Base-by-base conservation (phyloP, 2,888 invertebrate species). In the Agrochola circellaris region DNA sequence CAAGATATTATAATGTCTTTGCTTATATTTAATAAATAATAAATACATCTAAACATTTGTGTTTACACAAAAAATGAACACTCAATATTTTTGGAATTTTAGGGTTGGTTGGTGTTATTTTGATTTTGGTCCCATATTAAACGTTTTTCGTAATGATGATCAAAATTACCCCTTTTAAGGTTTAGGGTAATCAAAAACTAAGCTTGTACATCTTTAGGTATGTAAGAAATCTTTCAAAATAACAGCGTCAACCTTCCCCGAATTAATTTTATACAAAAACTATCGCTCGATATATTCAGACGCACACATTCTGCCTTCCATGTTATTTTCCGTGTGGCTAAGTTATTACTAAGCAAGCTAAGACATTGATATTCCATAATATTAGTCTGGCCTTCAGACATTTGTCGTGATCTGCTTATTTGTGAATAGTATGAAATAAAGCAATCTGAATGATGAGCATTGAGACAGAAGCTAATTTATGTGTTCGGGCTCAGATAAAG, bases 331-430 rank as follows among this genome's bases (percentile, higher is more conserved):
- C 67, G 58, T 68, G 26, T 64, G 23, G 3, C 58, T 71, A 76
- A 72, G 68, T 76, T 81, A 68, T 71, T 38, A 72, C 45, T 56
- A 81, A 81, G 66, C 85, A 51, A 75, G 23, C 67, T 60, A 61
- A 78, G 65, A 48, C 42, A 62, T 81, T 70, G 65, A 62, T 68
- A 67, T 67, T 42, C 61, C 54, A 58, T 79, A 67, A 64, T 72
- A 72, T 84, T 11, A 17, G 54, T 61, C 15, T 79, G 79, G n/a
- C 73, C 80, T 84, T 73, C 67, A 81, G 67, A 84, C 58, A 71
- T 60, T 81, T 67, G 48, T 70, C 81, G 38, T 42, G 61, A 58
- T 62, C 30, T 15, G 48, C 54, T 65, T 79, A 82, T 60, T 79
- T 65, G 42, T 60, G 56, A 58, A 82, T 48, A 26, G 13, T 17